Evolutionary conservation across 2,113 vertebrate species (phyloP).

Genomic region (Urocynchramus pylzowi): DNA sequence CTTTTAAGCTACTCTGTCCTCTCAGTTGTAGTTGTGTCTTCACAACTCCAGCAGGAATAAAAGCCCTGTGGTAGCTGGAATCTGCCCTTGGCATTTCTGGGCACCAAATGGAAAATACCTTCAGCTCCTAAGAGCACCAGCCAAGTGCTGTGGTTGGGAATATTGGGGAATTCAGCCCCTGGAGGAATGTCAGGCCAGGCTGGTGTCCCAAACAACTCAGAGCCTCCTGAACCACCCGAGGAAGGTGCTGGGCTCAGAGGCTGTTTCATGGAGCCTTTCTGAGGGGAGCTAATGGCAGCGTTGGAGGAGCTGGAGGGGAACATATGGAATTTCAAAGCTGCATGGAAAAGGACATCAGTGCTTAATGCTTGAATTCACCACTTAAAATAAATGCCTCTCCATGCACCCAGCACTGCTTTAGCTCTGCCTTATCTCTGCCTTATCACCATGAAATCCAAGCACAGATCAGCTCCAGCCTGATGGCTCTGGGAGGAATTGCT

Average conservation of each 20-base stretch:
- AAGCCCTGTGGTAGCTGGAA: background rate
- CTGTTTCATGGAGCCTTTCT: background rate
- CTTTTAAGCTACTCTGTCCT: background rate
- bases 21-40: background rate
- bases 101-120: background rate
- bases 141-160: background rate
- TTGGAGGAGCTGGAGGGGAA: background rate
- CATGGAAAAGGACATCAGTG: background rate
- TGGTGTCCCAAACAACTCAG: background rate
- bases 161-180: background rate
- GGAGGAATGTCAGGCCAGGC: background rate
- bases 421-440: background rate
- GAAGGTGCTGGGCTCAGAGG: background rate
- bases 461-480: background rate
- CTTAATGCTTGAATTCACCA: background rate
- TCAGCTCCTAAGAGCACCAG: background rate
- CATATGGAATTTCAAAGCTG: slow-evolving; percentile 5
- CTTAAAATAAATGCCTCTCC: background rate
- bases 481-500: background rate
- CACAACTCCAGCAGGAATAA: background rate
- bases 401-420: background rate
- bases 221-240: background rate
- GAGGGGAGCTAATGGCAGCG: background rate
- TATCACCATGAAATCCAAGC: background rate
- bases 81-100: background rate